Conservation (phyloP, 2,113 vertebrate genomes). For the Argyrosomus japonicus region DNA sequence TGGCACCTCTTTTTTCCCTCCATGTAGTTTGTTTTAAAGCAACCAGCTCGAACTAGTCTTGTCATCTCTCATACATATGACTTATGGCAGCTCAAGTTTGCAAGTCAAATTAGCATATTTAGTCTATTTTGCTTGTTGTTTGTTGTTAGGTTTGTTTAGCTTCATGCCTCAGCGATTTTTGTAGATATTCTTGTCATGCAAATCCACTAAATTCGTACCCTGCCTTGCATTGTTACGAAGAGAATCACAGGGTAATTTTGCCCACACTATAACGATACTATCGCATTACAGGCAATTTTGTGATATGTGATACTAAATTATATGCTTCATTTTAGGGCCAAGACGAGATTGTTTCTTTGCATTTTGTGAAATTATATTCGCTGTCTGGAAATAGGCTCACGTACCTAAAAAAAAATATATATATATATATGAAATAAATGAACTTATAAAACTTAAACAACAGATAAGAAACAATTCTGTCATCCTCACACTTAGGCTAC, state of each 20-base stretch:
- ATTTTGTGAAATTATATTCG: slow-evolving; percentile 2
- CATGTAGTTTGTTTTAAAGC: background rate
- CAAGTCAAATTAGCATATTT: slow-evolving; percentile 17
- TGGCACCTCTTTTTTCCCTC: slow-evolving; percentile 4
- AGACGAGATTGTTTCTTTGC: background rate
- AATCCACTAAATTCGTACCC: background rate
- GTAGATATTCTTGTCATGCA: background rate
- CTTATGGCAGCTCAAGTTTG: background rate
- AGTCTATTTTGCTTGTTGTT: background rate
- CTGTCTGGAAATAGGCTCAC: slow-evolving; percentile 19
- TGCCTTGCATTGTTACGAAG: background rate
- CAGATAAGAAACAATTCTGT: slow-evolving; percentile 64
- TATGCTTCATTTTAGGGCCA: background rate
- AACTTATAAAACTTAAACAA: slow-evolving; percentile 57
- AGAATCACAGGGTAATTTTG: background rate
- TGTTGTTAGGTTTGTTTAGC: slow-evolving; percentile 4
- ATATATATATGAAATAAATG: slow-evolving; percentile 3
- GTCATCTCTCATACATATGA: background rate
- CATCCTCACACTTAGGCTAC: slow-evolving; percentile 59
- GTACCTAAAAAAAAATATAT: slow-evolving; percentile 8
- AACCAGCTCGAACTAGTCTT: background rate
- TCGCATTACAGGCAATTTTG: slow-evolving; percentile 2
- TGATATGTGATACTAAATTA: slow-evolving; percentile 2
- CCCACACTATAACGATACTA: too few species aligned
- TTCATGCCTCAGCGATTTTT: background rate